Percentiles rank a stretch among this genome's conserved stretches.
phyloP scores from a whole-genome alignment of 2,888 invertebrate species.

The Nudaria mundana region DNA sequence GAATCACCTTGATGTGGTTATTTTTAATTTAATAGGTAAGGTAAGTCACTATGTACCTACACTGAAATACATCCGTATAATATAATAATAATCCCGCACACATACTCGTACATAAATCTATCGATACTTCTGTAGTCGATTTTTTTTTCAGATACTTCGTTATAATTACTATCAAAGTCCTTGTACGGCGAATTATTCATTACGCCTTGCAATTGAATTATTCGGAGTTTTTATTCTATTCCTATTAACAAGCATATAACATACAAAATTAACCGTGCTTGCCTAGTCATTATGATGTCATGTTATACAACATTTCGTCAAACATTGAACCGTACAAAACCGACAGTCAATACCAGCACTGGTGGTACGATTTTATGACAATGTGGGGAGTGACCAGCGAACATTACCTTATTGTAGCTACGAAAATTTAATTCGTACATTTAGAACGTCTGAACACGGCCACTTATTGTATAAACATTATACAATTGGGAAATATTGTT shows the following conservation, averaged over 20 bases:
- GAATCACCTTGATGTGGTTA: slow-evolving; percentile 60
- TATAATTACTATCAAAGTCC: not conserved
- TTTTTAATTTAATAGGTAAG: not conserved
- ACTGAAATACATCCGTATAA: not conserved
- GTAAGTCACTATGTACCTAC: not conserved
- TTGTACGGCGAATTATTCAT: not conserved
- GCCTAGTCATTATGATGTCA: slow-evolving; percentile 22
- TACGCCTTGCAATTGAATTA: not conserved
- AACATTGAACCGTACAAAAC: slow-evolving; percentile 30
- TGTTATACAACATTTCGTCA: slow-evolving; percentile 17
- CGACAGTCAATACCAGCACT: slow-evolving; percentile 28
- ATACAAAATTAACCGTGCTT: slow-evolving; percentile 1
- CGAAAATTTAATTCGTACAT: too few species aligned
- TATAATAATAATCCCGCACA: not conserved
- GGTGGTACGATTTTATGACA: slow-evolving; percentile 24
- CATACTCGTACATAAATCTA: too few species aligned
- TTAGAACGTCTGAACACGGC: too few species aligned
- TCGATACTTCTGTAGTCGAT: too few species aligned
- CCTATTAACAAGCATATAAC: not conserved
- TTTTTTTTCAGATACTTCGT: too few species aligned
- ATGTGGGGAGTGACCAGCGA: slow-evolving; percentile 40
- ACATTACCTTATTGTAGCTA: too few species aligned
- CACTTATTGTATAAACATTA: too few species aligned
- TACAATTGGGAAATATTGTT: too few species aligned
- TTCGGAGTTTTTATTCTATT: not conserved